Evolutionary conservation across 2,888 invertebrate genomes (phyloP).

Genomic region (Sthenelais limicola): DNA sequence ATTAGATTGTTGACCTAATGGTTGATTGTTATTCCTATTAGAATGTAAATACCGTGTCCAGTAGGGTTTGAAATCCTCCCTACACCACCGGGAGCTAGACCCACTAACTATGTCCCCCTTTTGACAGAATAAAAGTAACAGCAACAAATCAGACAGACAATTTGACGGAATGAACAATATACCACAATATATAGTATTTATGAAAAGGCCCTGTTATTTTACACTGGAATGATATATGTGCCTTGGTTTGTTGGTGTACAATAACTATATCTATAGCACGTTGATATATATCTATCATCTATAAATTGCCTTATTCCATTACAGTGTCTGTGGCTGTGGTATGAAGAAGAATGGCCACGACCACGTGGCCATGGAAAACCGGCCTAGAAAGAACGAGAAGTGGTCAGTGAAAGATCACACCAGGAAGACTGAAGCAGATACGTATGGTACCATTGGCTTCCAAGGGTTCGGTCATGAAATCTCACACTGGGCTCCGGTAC

Average conservation of each 20-base stretch:
- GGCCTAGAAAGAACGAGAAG: conserved; percentile 30
- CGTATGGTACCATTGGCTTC: conserved; percentile 65
- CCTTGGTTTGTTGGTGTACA: not conserved
- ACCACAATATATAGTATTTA: too few relatives aligned
- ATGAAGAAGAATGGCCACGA: conserved; percentile 50
- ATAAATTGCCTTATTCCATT: not conserved
- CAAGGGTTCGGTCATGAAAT: conserved; percentile 66
- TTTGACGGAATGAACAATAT: too few relatives aligned
- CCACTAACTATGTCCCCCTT: too few relatives aligned
- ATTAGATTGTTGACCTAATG: too few relatives aligned
- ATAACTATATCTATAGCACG: not conserved
- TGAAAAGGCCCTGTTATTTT: too few relatives aligned
- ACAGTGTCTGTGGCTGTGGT: conserved; percentile 59
- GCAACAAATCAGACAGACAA: too few relatives aligned
- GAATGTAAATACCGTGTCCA: too few relatives aligned
- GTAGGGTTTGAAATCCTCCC: too few relatives aligned
- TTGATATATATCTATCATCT: not conserved
- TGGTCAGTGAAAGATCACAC: conserved; percentile 61
- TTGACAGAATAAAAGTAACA: too few relatives aligned
- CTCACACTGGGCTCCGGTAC: conserved; percentile 61
- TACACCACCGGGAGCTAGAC: too few relatives aligned
- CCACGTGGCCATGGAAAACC: not conserved
- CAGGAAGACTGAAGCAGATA: conserved; percentile 53
- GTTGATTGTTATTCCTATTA: too few relatives aligned
- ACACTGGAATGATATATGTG: not conserved